Evolutionary conservation across 2,888 invertebrate genomes (phyloP), one percentile per base, ranked within the genome.

Genomic region (Disparrhopalites patrizii): DNA sequence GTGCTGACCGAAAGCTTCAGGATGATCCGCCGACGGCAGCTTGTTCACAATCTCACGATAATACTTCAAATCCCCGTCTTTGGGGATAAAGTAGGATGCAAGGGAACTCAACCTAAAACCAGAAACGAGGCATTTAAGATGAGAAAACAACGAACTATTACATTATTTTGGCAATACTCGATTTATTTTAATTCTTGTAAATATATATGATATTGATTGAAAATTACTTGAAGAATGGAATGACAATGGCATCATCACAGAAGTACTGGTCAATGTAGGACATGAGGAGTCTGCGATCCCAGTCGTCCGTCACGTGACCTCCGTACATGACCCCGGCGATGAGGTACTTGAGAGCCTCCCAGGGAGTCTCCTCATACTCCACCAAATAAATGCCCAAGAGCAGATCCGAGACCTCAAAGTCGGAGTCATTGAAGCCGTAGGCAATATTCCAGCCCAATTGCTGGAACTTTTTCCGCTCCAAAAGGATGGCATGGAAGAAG

Each of bases 251-350:
- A 43, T 81, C 82, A 7, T 85, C 83, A 77, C 86, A 88, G 80
- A 92, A 95, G 79, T 89, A 94, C 76, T 87, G 87, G 66, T 79
- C 81, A 43, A 96, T 81, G 67, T 95, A 88, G 0, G 93, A 93
- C 77, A 85, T 86, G 58, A 96, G 83, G 23, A 88, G 88, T 62
- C 95, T 84, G 25, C 94, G 83, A 81, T 96, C 96, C 93, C 93
- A 93, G 78, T 93, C 91, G 78, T 96, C 95, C 0, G 95, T 95
- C 2, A 96, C 94, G 68, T 93, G 85, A 0, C 96, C 95, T 5
- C 96, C 96, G 78, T 96, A 96, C 83, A 95, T 95, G 77, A 95
- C 95, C 80, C 96, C 95, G 1, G 95, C 95, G 0, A 92, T 93
- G 76, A 96, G 81, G 81, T 96, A 96, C 3, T 87, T 84, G 18